These are phyloP conservation scores for Hypomesus transpacificus DNA, from an alignment of 2,113 vertebrate genomes.

Conservation along the genomic window DNA sequence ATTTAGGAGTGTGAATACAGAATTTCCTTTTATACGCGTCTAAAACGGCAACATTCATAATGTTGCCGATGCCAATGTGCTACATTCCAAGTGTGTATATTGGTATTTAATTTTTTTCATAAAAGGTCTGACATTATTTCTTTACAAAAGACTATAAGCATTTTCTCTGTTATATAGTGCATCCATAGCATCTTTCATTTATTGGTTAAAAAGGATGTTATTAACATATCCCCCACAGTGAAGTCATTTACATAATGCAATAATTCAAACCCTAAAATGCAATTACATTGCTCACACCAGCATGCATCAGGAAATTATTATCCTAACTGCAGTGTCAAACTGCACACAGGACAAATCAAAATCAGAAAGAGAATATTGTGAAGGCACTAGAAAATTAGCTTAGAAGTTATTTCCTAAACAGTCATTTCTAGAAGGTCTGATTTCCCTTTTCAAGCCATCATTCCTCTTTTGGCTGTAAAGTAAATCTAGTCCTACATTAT, in stretches of 20 bases:
- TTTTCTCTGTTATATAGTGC: not conserved
- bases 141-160: constrained; percentile 24
- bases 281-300: constrained; percentile 67
- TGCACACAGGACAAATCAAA: constrained; percentile 60
- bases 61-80: constrained; percentile 28
- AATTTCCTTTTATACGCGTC: constrained; percentile 38
- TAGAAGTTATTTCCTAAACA: constrained; percentile 61
- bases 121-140: not conserved
- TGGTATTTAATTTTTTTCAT: constrained; percentile 4
- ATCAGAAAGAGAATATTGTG: constrained; percentile 50
- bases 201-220: constrained; percentile 54
- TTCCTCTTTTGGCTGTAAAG: constrained; percentile 13
- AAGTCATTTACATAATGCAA: constrained; percentile 67
- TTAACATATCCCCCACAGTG: constrained; percentile 57
- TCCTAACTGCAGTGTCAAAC: constrained; percentile 60
- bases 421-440: constrained; percentile 60
- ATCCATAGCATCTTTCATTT: too few relatives aligned
- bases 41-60: constrained; percentile 55
- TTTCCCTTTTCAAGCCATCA: constrained; percentile 45
- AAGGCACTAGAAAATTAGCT: constrained; percentile 64
- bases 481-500: not conserved
- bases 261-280: constrained; percentile 68
- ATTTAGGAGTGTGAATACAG: constrained; percentile 31
- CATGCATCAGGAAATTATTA: constrained; percentile 60
- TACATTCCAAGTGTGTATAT: constrained; percentile 11